A percentile compares a stretch with the other conserved stretches of the same genome.
These are phyloP conservation scores for Sparidentex hasta DNA, from an alignment of 2,797 vertebrate genomes.

Conservation along the genomic window DNA sequence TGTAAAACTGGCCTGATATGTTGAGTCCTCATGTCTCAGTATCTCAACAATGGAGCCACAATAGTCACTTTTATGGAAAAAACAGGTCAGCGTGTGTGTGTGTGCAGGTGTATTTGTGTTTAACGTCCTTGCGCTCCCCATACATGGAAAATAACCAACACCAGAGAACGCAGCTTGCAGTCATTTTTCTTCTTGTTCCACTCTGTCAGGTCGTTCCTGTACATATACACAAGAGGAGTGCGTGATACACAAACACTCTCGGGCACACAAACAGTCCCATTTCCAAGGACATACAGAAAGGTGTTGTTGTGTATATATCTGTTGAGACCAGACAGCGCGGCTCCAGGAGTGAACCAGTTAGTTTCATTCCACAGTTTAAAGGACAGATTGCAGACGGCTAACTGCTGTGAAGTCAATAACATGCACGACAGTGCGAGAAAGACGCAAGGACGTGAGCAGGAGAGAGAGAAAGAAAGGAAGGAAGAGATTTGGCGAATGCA, in stretches of 20 bases:
- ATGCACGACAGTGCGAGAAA: conserved; percentile 4
- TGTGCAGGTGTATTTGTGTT: conserved; percentile 55
- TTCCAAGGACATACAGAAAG: conserved; percentile 66
- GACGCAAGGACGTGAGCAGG: neutral
- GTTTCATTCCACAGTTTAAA: too few relatives aligned
- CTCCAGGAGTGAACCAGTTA: conserved; percentile 59
- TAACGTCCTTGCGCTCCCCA: conserved; percentile 36
- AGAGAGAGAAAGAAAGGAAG: neutral
- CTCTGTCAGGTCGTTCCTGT: conserved; percentile 59
- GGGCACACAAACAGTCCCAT: conserved; percentile 68
- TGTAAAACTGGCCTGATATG: neutral
- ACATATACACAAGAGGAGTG: conserved; percentile 62
- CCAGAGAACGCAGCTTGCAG: conserved; percentile 50
- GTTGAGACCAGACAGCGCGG: conserved; percentile 57
- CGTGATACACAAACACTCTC: conserved; percentile 72
- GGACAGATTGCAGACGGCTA: too few relatives aligned
- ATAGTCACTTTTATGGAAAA: conserved; percentile 7
- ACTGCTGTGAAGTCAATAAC: neutral
- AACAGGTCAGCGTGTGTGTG: neutral
- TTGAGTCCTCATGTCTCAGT: neutral
- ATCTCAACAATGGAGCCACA: neutral
- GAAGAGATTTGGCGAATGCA: conserved; percentile 3
- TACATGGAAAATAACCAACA: conserved; percentile 65
- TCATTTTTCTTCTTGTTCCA: conserved; percentile 68
- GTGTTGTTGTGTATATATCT: conserved; percentile 75